These are phyloP conservation scores for Andrena praecox DNA, from an alignment of 2,888 invertebrate species.

Conservation along the genomic window DNA sequence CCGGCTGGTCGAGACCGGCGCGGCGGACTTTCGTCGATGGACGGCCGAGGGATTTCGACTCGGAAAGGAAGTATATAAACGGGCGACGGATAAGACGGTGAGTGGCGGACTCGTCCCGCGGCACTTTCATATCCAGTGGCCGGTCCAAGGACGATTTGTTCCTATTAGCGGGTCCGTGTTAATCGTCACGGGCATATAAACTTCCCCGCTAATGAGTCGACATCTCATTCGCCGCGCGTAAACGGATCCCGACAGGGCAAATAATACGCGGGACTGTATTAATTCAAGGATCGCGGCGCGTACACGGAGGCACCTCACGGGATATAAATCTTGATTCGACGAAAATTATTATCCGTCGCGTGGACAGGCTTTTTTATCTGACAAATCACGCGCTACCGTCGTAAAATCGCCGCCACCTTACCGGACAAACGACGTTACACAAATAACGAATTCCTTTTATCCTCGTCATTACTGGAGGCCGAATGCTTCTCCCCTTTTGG, in stretches of 20 bases:
- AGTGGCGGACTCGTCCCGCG: conserved; percentile 19
- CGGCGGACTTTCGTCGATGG: neutral
- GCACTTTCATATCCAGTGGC: conserved; percentile 40
- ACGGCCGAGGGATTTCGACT: neutral
- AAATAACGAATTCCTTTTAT: conserved; percentile 49
- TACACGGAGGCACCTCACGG: conserved; percentile 3
- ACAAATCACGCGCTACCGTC: conserved; percentile 49
- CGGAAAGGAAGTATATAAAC: neutral
- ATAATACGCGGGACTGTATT: conserved; percentile 37
- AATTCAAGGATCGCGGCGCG: conserved; percentile 31
- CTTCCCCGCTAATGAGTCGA: conserved; percentile 63
- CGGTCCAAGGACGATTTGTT: conserved; percentile 63
- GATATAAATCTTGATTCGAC: conserved; percentile 36
- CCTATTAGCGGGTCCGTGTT: conserved; percentile 62
- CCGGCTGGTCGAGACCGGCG: neutral
- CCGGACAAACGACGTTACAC: conserved; percentile 6
- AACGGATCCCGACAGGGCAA: conserved; percentile 34
- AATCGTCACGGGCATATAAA: conserved; percentile 60
- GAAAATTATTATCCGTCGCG: conserved; percentile 36
- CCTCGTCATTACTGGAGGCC: conserved; percentile 21
- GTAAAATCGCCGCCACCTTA: conserved; percentile 34
- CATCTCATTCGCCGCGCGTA: conserved; percentile 42
- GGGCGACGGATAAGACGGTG: neutral
- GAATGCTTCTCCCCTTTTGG: neutral
- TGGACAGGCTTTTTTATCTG: conserved; percentile 38